Evolutionary conservation across 2,113 vertebrate species (phyloP).

Genomic region (Periophthalmus modestus): DNA sequence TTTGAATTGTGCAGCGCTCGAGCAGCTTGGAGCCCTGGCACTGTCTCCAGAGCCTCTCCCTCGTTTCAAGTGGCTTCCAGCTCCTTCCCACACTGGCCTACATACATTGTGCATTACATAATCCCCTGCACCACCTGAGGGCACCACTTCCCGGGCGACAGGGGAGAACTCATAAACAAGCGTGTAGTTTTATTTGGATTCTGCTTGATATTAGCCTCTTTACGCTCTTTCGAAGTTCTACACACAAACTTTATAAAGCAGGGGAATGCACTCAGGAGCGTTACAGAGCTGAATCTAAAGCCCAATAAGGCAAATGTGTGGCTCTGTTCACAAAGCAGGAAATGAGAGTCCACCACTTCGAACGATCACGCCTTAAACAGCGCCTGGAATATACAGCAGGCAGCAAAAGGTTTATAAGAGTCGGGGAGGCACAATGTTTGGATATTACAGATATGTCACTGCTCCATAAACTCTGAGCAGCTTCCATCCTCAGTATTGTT

Average conservation of each 20-base stretch:
- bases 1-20: constrained; percentile 30
- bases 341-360: constrained; percentile 40
- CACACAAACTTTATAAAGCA: constrained; percentile 45
- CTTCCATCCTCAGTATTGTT: neutral
- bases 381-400: neutral
- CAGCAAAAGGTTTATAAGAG: neutral
- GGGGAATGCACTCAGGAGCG: constrained; percentile 40
- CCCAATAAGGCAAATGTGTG: constrained; percentile 30
- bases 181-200: constrained; percentile 47
- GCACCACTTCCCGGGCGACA: constrained; percentile 41
- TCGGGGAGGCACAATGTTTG: neutral
- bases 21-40: constrained; percentile 12
- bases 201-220: constrained; percentile 54
- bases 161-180: constrained; percentile 59
- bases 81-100: constrained; percentile 52
- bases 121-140: constrained; percentile 49
- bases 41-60: constrained; percentile 27
- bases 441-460: neutral
- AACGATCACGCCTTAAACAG: neutral
- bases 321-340: constrained; percentile 37
- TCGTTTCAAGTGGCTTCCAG: constrained; percentile 37
- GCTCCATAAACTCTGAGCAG: neutral
- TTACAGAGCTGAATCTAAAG: constrained; percentile 28
- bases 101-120: constrained; percentile 55
- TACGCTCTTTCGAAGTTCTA: constrained; percentile 38